phyloP scores from a whole-genome alignment of 2,797 vertebrate species.

The Lacerta viridis region DNA sequence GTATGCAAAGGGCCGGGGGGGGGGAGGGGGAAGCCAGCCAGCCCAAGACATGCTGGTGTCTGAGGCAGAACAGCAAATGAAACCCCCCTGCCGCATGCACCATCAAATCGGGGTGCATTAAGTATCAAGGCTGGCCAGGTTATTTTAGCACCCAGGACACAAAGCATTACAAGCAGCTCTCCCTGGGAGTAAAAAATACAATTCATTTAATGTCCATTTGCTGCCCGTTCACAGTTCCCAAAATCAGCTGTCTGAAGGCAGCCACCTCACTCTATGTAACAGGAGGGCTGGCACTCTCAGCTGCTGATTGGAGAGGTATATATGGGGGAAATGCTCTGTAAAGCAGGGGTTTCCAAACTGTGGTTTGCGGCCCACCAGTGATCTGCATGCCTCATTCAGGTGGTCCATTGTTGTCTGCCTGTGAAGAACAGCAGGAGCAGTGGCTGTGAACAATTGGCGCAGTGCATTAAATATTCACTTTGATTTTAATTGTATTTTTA shows the following conservation, averaged over 20 bases:
- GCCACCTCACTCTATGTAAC: not conserved
- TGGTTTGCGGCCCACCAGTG: no score
- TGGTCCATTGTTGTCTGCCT: no score
- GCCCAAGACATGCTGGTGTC: not conserved
- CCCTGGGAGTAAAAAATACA: not conserved
- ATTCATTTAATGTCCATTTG: not conserved
- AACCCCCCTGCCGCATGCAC: not conserved
- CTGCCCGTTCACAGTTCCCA: not conserved
- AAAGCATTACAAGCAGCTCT: not conserved
- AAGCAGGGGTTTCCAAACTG: not conserved
- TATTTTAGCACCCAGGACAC: not conserved
- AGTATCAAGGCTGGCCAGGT: not conserved
- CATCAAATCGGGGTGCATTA: not conserved
- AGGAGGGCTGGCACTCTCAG: no score
- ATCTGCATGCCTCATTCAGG: no score
- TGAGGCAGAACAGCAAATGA: not conserved
- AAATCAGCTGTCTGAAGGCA: not conserved
- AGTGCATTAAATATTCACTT: no score
- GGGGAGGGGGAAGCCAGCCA: not conserved
- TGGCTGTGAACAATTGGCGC: no score
- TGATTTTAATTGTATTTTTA: no score
- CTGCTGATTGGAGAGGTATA: no score
- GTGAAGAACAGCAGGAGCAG: no score
- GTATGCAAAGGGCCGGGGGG: no score
- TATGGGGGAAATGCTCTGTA: not conserved